Evolutionary conservation across 2,797 vertebrate genomes (phyloP), one percentile per base, ranked within the genome.

Genomic region (Heliangelus exortis): DNA sequence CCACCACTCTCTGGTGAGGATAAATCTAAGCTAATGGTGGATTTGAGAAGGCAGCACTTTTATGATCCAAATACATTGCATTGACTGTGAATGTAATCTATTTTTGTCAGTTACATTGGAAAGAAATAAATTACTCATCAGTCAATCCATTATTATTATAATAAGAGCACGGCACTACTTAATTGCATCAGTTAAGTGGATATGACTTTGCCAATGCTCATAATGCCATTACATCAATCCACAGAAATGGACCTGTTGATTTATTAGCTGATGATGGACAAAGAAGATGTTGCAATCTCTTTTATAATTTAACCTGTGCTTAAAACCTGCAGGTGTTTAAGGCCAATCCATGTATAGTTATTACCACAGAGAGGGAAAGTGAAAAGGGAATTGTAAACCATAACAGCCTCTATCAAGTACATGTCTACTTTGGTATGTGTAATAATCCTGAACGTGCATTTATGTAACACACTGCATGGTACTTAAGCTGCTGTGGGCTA

Each of bases 131-230:
- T 97, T 93, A 96, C 97, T 95, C 88, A 96, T 91, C 93, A 89
- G 97, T 96, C 96, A 95, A 97, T 96, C 95, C 95, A 97, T 96
- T 97, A 97, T 97, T 95, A 94, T 93, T 89, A 93, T 96, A 92
- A 86, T 91, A 95, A 96, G 96, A 97, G 95, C 87, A 94, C n/a
- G 89, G 91, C 90, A 90, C 68, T 51, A 95, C 97, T 97, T 98
- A 97, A 98, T 97, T 98, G 96, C 97, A 88, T 95, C 33, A 89
- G 97, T 97, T 98, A 97, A 98, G 97, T 97, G 97, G 95, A 93
- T 96, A 69, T 93, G 96, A 95, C 96, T 97, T 95, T 91, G 95
- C 95, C 96, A 87, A 91, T 90, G 87, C 94, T 95, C 97, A 96
- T 97, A 97, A 97, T 88, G 96, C 96, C 91, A 89, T 97, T 93